phyloP scores from a whole-genome alignment of 2,113 vertebrate genomes.

The Catharus fuscescens region DNA sequence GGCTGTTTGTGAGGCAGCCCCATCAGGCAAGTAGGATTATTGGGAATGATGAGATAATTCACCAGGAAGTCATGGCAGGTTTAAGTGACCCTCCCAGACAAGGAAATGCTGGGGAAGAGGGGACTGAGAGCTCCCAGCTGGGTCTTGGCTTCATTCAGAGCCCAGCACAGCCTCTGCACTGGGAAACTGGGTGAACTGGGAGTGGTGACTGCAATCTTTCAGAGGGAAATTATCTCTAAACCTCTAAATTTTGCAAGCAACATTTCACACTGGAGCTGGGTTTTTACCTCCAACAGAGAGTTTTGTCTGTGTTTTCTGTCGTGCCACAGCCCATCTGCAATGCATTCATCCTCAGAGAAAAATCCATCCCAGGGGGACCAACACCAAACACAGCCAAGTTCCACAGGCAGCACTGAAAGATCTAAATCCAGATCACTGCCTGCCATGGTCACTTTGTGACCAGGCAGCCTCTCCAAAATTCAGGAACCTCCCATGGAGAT shows the following conservation, averaged over 20 bases:
- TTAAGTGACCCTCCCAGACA: constrained; percentile 1
- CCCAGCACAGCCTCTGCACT: not conserved
- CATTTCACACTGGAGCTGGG: not conserved
- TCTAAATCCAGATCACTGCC: not conserved
- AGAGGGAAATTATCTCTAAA: not conserved
- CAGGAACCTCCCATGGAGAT: not conserved
- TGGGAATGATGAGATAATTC: constrained; percentile 65
- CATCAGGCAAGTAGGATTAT: constrained; percentile 31
- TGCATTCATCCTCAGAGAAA: constrained; percentile 2
- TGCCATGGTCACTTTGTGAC: not conserved
- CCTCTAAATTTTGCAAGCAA: not conserved
- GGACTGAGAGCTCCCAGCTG: not conserved
- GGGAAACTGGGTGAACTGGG: not conserved
- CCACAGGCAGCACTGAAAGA: not conserved
- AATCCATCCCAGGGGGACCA: constrained; percentile 2
- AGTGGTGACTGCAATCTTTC: not conserved
- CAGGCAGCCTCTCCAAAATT: not conserved
- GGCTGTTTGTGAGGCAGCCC: constrained; percentile 32
- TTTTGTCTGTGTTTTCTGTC: not conserved
- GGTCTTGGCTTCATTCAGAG: not conserved
- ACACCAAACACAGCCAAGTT: not conserved
- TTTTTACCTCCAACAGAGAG: not conserved
- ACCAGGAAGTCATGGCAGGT: constrained; percentile 19
- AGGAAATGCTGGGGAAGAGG: not conserved
- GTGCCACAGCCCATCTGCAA: constrained; percentile 27